Conservation (phyloP, 1,140 invertebrate genomes). For the Heterodera carotae region DNA sequence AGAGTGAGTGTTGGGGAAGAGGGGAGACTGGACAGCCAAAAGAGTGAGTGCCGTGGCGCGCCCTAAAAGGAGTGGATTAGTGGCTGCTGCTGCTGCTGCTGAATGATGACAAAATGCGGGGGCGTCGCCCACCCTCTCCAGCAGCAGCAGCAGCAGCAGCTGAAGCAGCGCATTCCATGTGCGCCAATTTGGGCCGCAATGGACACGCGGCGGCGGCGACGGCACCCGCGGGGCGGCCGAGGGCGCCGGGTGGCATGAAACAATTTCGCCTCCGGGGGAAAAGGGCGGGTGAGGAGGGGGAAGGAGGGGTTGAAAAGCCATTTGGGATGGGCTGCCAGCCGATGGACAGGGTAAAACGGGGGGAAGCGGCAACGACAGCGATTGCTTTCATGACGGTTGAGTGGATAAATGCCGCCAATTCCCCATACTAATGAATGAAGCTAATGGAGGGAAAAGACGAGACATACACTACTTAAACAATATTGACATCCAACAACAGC, state of each 20-base stretch:
- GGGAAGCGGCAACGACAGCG: no score
- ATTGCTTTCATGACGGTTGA: no score
- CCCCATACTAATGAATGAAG: no score
- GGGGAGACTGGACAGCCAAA: neutral
- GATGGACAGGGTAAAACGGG: neutral
- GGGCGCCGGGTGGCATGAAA: neutral
- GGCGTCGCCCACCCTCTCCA: no score
- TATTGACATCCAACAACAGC: no score
- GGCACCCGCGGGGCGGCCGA: no score
- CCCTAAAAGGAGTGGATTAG: neutral
- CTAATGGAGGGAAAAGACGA: no score
- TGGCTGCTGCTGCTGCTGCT: neutral
- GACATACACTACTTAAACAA: no score
- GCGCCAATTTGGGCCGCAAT: constrained; percentile 6
- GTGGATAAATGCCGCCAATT: no score
- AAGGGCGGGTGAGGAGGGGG: neutral
- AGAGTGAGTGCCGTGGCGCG: no score
- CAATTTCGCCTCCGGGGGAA: neutral
- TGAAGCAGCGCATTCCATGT: constrained; percentile 11
- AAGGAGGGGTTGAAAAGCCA: neutral
- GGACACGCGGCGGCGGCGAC: neutral
- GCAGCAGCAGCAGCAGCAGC: no score
- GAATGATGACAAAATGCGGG: neutral
- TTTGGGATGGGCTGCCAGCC: constrained; percentile 2
- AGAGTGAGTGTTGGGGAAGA: neutral